Evolutionary conservation across 2,113 vertebrate species (phyloP).

Genomic region (Meles meles): DNA sequence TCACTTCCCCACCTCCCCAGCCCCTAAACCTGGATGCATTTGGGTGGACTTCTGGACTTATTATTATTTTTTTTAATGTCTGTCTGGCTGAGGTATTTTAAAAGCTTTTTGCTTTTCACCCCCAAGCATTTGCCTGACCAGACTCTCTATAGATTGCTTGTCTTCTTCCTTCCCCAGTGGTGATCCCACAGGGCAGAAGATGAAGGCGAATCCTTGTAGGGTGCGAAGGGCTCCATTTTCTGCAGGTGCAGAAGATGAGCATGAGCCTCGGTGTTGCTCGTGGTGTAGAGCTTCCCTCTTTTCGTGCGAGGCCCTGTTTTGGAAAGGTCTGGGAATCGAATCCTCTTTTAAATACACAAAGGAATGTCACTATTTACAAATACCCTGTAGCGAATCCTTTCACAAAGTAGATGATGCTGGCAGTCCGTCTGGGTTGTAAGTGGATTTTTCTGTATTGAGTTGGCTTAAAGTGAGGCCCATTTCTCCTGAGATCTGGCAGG

Average conservation of each 20-base stretch:
- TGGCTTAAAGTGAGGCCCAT: not conserved
- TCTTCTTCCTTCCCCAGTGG: not conserved
- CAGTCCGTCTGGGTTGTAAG: not conserved
- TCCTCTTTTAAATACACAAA: not conserved
- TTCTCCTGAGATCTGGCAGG: not conserved
- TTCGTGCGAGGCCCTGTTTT: not conserved
- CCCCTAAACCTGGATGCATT: not conserved
- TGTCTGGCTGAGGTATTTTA: not conserved
- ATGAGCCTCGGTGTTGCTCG: not conserved
- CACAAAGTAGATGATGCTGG: not conserved
- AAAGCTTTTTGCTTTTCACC: constrained; percentile 32
- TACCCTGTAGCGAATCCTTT: not conserved
- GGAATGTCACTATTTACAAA: not conserved
- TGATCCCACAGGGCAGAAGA: constrained; percentile 8
- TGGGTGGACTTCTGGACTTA: not conserved
- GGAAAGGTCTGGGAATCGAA: not conserved
- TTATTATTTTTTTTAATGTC: not conserved
- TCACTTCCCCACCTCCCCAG: not conserved
- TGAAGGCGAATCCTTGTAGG: not conserved
- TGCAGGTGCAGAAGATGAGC: not conserved
- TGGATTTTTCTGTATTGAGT: not conserved
- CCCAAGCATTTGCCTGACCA: not conserved
- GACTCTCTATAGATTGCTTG: not conserved
- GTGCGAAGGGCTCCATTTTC: not conserved
- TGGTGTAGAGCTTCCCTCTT: not conserved